A percentile compares a stretch with the other conserved stretches of the same genome.
Conservation (phyloP, 2,888 invertebrate species). For the Sycophila texana region DNA sequence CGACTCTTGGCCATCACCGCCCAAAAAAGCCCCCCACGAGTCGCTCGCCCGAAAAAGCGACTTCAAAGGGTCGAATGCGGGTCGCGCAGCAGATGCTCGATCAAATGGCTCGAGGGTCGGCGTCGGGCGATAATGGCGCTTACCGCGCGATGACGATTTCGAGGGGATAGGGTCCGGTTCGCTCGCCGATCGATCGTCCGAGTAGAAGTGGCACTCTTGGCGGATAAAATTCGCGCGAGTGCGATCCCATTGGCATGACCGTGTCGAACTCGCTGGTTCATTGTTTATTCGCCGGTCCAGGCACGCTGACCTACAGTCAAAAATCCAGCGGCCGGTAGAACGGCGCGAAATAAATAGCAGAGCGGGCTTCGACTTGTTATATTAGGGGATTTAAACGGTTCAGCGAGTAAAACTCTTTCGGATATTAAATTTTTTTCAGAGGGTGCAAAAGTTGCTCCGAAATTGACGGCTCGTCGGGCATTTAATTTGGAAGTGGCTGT, state of each 20-base stretch:
- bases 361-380: too few relatives aligned
- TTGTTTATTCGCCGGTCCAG: too few relatives aligned
- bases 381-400: too few relatives aligned
- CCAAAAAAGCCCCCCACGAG: neutral
- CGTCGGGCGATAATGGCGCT: slow-evolving; percentile 19
- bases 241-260: too few relatives aligned
- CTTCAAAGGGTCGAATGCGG: slow-evolving; percentile 43
- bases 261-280: too few relatives aligned
- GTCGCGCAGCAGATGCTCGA: neutral
- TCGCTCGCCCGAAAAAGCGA: neutral
- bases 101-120: neutral
- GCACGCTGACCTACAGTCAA: too few relatives aligned
- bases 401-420: neutral
- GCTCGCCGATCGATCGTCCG: too few relatives aligned
- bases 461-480: neutral
- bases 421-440: slow-evolving; percentile 6
- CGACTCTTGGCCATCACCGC: slow-evolving; percentile 24
- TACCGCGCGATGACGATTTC: neutral
- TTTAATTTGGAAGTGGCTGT: slow-evolving; percentile 16
- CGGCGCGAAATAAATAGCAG: too few relatives aligned
- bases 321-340: too few relatives aligned
- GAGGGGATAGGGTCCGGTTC: neutral
- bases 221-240: too few relatives aligned
- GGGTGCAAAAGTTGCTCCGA: neutral
- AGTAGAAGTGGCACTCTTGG: too few relatives aligned